Evolutionary conservation across 2,888 invertebrate species (phyloP).

Genomic region (Stenolophus ochropezus): DNA sequence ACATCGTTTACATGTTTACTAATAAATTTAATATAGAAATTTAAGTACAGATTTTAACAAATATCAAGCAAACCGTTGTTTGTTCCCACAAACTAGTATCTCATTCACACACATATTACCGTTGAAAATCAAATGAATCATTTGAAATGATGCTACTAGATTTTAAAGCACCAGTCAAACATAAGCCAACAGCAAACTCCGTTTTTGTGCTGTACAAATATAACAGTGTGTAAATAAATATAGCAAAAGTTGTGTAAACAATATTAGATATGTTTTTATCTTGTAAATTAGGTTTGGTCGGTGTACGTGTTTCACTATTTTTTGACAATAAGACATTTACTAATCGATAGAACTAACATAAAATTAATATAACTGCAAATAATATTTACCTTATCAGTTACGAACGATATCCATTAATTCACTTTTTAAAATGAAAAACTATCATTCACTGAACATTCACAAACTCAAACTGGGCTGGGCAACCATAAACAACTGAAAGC

Average conservation of each 20-base stretch:
- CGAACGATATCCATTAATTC: conserved; percentile 71
- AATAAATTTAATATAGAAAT: not conserved
- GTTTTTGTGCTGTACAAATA: conserved; percentile 46
- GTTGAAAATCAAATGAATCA: conserved; percentile 28
- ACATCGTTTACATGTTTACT: not conserved
- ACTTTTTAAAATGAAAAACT: conserved; percentile 68
- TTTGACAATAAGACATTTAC: conserved; percentile 24
- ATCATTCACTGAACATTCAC: conserved; percentile 71
- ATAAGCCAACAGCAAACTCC: conserved; percentile 6
- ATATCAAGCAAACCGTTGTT: conserved; percentile 18
- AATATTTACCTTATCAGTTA: conserved; percentile 70
- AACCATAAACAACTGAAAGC: conserved; percentile 72
- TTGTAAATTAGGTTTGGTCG: conserved; percentile 56
- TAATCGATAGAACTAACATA: conserved; percentile 15
- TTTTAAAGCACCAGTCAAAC: conserved; percentile 11
- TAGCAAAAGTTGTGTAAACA: conserved; percentile 45
- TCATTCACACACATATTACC: conserved; percentile 24
- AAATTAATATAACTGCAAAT: not conserved
- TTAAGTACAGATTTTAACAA: not conserved
- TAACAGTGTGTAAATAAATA: conserved; percentile 52
- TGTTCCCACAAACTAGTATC: conserved; percentile 17
- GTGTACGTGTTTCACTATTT: conserved; percentile 51
- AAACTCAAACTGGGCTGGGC: conserved; percentile 73
- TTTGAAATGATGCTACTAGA: conserved; percentile 38
- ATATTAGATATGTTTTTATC: conserved; percentile 31